phyloP scores from a whole-genome alignment of 2,888 invertebrate species.

The Parnassius mnemosyne region DNA sequence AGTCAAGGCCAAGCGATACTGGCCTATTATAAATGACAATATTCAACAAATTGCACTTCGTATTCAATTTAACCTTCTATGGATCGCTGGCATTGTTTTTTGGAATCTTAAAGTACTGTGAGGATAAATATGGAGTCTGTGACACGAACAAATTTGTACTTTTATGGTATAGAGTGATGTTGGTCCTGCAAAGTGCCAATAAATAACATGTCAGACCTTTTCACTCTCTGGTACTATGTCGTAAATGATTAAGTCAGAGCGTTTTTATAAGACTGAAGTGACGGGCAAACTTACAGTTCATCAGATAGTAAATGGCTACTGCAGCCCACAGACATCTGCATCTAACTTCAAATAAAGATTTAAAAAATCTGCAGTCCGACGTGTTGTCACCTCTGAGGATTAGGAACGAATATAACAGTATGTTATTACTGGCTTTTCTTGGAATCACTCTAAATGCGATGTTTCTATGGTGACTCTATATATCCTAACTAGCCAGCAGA shows the following conservation, averaged over 20 bases:
- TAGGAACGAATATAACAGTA: too few species aligned
- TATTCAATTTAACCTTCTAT: conserved; percentile 39
- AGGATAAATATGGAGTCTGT: conserved; percentile 37
- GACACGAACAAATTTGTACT: conserved; percentile 39
- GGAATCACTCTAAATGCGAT: too few species aligned
- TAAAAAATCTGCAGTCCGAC: too few species aligned
- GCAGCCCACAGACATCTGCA: too few species aligned
- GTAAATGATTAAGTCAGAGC: conserved; percentile 31
- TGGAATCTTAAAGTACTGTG: conserved; percentile 38
- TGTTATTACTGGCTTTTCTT: too few species aligned
- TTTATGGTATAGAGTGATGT: conserved; percentile 38
- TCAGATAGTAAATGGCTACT: too few species aligned
- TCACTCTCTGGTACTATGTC: conserved; percentile 32
- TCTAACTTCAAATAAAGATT: too few species aligned
- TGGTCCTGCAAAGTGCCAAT: conserved; percentile 29
- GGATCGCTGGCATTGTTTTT: conserved; percentile 41
- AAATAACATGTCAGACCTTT: conserved; percentile 38
- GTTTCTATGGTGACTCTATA: too few species aligned
- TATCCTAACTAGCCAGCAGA: too few species aligned
- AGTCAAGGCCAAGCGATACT: conserved; percentile 29
- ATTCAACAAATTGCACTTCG: conserved; percentile 36
- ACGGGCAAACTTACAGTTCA: too few species aligned
- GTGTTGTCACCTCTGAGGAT: too few species aligned
- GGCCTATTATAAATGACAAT: conserved; percentile 31
- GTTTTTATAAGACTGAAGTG: too few species aligned